A percentile compares a stretch with the other conserved stretches of the same genome.
phyloP scores from a whole-genome alignment of 2,888 invertebrate genomes.

The Aelia acuminata region DNA sequence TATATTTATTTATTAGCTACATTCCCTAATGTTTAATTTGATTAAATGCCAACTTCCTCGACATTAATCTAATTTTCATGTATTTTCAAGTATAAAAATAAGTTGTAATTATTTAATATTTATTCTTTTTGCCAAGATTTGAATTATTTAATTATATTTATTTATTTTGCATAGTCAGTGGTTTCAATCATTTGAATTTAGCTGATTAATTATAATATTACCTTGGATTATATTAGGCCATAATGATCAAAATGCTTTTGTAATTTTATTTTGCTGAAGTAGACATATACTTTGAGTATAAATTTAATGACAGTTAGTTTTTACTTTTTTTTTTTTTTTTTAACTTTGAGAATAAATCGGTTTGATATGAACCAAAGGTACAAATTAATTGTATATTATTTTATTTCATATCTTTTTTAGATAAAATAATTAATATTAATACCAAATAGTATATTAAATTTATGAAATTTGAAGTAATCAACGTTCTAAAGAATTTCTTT shows the following conservation, averaged over 20 bases:
- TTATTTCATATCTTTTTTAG: neutral
- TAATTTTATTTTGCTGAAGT: neutral
- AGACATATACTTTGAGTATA: neutral
- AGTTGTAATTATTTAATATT: neutral
- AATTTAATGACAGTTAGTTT: neutral
- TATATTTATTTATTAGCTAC: neutral
- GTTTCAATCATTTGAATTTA: neutral
- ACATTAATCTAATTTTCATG: neutral
- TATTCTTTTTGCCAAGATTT: neutral
- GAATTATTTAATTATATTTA: neutral
- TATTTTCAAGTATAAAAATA: neutral
- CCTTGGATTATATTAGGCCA: neutral
- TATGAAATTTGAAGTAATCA: neutral
- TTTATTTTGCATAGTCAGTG: neutral
- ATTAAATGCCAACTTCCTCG: neutral
- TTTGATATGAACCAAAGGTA: conserved; percentile 6
- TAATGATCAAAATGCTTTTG: neutral
- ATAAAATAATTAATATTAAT: neutral
- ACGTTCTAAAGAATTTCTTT: neutral
- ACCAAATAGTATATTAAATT: neutral
- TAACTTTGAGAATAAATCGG: neutral
- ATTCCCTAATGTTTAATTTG: neutral
- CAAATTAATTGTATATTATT: neutral
- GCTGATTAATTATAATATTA: neutral
- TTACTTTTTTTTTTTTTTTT: neutral